phyloP scores from a whole-genome alignment of 2,797 vertebrate genomes.

The Chaunax sp. region DNA sequence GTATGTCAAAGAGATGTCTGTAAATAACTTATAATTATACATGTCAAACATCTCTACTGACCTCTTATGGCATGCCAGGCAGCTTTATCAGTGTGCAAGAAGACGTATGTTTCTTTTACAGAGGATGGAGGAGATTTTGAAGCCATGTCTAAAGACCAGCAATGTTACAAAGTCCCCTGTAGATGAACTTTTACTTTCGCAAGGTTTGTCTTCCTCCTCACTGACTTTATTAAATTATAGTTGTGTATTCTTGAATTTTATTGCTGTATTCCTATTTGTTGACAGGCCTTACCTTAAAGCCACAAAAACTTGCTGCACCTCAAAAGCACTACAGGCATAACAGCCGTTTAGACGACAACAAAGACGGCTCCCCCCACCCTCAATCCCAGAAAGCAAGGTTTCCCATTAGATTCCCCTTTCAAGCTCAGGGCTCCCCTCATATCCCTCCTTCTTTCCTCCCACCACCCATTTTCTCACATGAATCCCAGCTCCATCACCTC shows the following conservation, averaged over 20 bases:
- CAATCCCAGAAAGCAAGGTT: constrained; percentile 27
- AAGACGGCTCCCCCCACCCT: constrained; percentile 31
- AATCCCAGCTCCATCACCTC: constrained; percentile 28
- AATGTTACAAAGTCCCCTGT: constrained; percentile 29
- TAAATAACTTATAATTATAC: neutral
- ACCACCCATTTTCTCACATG: constrained; percentile 24
- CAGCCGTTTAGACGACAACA: constrained; percentile 29
- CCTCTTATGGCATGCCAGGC: neutral
- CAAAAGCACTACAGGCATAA: constrained; percentile 14
- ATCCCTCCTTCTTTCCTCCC: constrained; percentile 18
- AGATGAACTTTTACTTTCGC: constrained; percentile 26
- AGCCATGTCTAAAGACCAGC: constrained; percentile 36
- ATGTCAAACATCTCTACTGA: neutral
- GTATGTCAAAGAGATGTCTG: neutral
- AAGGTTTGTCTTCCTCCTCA: constrained; percentile 42
- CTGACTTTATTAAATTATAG: neutral
- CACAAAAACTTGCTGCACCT: constrained; percentile 23
- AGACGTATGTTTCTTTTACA: constrained; percentile 42
- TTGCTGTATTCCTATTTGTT: neutral
- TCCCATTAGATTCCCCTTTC: constrained; percentile 36
- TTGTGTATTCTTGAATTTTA: neutral
- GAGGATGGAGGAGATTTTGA: constrained; percentile 63
- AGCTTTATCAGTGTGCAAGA: neutral
- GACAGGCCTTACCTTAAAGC: constrained; percentile 37
- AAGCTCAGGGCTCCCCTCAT: constrained; percentile 21